Base-by-base conservation (phyloP, 2,797 vertebrate species). In the Myotis myotis region DNA sequence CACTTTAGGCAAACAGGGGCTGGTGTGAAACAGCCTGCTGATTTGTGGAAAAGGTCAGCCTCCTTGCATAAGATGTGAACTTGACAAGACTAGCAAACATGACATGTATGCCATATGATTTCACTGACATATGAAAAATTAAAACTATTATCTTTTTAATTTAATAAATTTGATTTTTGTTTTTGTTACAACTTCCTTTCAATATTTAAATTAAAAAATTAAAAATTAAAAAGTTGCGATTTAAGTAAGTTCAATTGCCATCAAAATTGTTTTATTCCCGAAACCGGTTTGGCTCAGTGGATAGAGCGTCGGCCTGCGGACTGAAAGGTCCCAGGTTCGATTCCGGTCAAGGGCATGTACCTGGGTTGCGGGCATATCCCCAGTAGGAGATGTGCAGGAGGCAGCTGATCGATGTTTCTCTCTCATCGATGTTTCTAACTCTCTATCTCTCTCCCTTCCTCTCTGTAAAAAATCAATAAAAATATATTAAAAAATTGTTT, bases 191-290 rank as follows among this genome's bases (percentile, higher is more conserved):
- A 92, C 78, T 64, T 84, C n/a, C 66, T 15, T 78, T 96, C 30
- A 74, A 53, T 72, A 6, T 82, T 89, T 83, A 66, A 92, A 81
- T 88, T 93, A 94, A 81, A 79, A 66, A 53, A 49, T 95, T 88
- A 93, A 89, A 74, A 83, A 89, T 62, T n/a, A 86, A 82, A 85
- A 68, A 13, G 5, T 47, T 96, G n/a, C 47, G 38, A 89, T 53
- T 91, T 72, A 82, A 86, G 47, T 82, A 89, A 60, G 71, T 44
- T 82, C 3, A 47, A 83, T 93, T 91, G 86, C 17, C 36, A 64
- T 64, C 70, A 49, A 70, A 25, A 33, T 66, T 51, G n/a, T 68
- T 87, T 92, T 81, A 62, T 62, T 87, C n/a, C n/a, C n/a, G n/a
- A n/a, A n/a, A n/a, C n/a, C n/a, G n/a, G n/a, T n/a, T n/a, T n/a